Conservation (phyloP, 2,888 invertebrate genomes). For the Amphipoea lucens region DNA sequence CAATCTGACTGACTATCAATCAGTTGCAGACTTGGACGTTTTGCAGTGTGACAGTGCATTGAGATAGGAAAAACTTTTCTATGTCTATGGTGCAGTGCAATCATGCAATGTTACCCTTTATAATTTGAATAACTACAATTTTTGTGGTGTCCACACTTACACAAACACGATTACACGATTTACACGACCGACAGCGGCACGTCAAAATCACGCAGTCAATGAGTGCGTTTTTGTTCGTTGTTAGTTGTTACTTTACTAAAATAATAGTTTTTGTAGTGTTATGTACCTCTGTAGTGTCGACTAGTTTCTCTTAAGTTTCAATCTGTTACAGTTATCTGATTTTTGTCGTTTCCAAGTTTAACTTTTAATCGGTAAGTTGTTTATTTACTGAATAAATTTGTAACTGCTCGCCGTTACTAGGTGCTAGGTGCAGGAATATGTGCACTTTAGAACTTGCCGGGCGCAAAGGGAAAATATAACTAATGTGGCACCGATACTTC, state of each 20-base stretch:
- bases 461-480: conserved; percentile 14
- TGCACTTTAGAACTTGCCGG: conserved; percentile 30
- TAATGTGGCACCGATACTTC: neutral
- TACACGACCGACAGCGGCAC: too few species aligned
- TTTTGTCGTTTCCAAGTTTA: neutral
- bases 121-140: neutral
- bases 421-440: conserved; percentile 8
- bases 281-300: conserved; percentile 5
- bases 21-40: too few species aligned
- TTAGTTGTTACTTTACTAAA: conserved; percentile 9
- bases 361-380: conserved; percentile 42
- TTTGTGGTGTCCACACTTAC: neutral
- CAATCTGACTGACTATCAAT: neutral
- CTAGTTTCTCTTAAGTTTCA: conserved; percentile 27
- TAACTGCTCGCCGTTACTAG: conserved; percentile 18
- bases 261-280: conserved; percentile 47
- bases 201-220: conserved; percentile 55
- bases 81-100: too few species aligned
- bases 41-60: too few species aligned
- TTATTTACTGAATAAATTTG: conserved; percentile 3
- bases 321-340: neutral
- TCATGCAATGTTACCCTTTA: conserved; percentile 11
- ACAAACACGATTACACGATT: too few species aligned
- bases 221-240: conserved; percentile 59
- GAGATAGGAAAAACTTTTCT: too few species aligned